Percentiles rank a stretch among this genome's conserved stretches.
These are phyloP conservation scores for Rostratula benghalensis DNA, from an alignment of 2,113 vertebrate genomes.

Conservation along the genomic window DNA sequence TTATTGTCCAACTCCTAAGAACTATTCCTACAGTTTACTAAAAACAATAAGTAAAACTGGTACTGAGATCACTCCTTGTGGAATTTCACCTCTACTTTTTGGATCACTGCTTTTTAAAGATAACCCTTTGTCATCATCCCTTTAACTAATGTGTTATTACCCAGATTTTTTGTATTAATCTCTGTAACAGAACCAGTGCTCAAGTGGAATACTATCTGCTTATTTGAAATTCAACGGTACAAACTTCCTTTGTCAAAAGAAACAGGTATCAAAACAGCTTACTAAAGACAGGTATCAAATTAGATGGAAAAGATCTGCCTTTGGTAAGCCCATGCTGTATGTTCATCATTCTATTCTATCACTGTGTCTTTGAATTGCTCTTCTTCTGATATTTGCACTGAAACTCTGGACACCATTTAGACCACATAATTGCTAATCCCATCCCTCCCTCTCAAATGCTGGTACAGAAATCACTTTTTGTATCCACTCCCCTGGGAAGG, in stretches of 20 bases:
- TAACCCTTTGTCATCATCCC: not conserved
- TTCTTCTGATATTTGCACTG: not conserved
- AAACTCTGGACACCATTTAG: not conserved
- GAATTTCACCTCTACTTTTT: not conserved
- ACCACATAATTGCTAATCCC: not conserved
- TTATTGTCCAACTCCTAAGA: not conserved
- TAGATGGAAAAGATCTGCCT: not conserved
- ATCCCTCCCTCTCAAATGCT: not conserved
- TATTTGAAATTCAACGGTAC: not conserved
- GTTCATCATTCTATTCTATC: not conserved
- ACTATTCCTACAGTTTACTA: not conserved
- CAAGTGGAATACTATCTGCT: not conserved
- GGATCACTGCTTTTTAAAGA: not conserved
- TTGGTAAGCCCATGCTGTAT: not conserved
- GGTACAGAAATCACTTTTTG: not conserved
- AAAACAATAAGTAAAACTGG: not conserved
- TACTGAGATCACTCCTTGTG: not conserved
- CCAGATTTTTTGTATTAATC: not conserved
- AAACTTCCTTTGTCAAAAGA: not conserved
- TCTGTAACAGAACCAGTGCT: not conserved
- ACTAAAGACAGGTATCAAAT: not conserved
- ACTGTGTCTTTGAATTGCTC: not conserved
- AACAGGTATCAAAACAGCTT: not conserved
- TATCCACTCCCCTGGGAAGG: rapidly evolving
- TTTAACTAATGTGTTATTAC: not conserved